These are phyloP conservation scores for Pelmatolapia mariae DNA, from an alignment of 2,113 vertebrate species.

Conservation along the genomic window DNA sequence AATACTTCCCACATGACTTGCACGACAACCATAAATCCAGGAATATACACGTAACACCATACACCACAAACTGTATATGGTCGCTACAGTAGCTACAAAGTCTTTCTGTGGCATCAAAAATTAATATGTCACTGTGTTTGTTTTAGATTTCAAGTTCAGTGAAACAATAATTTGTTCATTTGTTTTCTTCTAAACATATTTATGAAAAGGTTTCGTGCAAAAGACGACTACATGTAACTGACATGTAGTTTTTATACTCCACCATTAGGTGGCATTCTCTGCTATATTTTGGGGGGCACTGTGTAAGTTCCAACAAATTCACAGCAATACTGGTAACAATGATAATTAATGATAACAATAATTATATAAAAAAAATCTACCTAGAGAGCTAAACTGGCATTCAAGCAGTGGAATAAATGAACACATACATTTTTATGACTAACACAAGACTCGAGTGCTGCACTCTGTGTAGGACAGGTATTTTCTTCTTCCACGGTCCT, in stretches of 20 bases:
- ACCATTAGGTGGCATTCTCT: neutral
- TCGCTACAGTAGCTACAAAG: too few relatives aligned
- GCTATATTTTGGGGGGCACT: neutral
- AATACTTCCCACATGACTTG: accelerated
- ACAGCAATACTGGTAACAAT: neutral
- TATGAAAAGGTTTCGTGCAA: neutral
- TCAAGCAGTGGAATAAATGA: neutral
- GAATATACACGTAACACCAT: accelerated
- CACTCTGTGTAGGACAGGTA: neutral
- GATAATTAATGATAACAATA: neutral
- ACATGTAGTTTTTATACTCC: neutral
- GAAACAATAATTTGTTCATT: too few relatives aligned
- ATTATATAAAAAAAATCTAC: neutral
- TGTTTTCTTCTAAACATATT: too few relatives aligned
- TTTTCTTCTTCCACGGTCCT: neutral
- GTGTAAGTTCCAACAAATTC: neutral
- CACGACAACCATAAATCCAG: too few relatives aligned
- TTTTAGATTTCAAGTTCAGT: accelerated
- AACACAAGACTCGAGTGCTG: neutral
- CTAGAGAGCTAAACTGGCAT: accelerated
- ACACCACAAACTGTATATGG: too few relatives aligned
- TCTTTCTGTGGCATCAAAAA: too few relatives aligned
- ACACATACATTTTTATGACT: neutral
- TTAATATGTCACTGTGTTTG: too few relatives aligned
- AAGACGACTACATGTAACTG: neutral